phyloP scores from a whole-genome alignment of 2,797 vertebrate genomes.

The Phoxinus dragarum region DNA sequence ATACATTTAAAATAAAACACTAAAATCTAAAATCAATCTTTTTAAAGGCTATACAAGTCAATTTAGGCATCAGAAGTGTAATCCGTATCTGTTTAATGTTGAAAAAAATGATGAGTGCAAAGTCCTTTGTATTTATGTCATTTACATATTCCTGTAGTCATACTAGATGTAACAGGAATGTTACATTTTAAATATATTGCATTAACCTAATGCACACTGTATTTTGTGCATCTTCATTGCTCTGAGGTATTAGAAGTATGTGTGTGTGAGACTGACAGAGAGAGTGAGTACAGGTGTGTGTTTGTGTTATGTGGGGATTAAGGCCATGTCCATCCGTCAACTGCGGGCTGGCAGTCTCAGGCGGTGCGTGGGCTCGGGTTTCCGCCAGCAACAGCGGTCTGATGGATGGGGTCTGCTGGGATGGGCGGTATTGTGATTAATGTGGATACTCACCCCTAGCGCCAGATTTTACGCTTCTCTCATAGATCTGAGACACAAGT shows the following conservation, averaged over 20 bases:
- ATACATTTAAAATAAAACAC: background rate
- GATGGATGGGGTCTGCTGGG: conserved; percentile 80
- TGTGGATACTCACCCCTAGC: conserved; percentile 68
- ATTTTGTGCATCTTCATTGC: conserved; percentile 27
- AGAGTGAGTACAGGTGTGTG: conserved; percentile 51
- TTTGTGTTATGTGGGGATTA: conserved; percentile 60
- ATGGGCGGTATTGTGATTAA: conserved; percentile 78
- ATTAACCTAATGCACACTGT: background rate
- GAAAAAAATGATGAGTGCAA: background rate
- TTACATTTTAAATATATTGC: conserved; percentile 19
- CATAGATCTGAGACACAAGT: conserved; percentile 54
- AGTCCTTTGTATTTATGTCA: conserved; percentile 5
- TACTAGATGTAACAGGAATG: conserved; percentile 24
- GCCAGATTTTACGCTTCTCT: conserved; percentile 64
- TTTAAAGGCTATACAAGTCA: background rate
- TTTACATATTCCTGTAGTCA: background rate
- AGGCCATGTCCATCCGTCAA: conserved; percentile 70
- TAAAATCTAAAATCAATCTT: background rate
- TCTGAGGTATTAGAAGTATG: conserved; percentile 29
- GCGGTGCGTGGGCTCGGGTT: conserved; percentile 70
- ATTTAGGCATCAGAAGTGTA: background rate
- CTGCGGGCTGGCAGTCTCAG: conserved; percentile 71
- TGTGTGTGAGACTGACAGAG: conserved; percentile 12
- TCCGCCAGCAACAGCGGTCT: conserved; percentile 75
- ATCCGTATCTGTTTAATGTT: background rate